Evolutionary conservation across 2,888 invertebrate species (phyloP).

Genomic region (Ptilodon capucinus): DNA sequence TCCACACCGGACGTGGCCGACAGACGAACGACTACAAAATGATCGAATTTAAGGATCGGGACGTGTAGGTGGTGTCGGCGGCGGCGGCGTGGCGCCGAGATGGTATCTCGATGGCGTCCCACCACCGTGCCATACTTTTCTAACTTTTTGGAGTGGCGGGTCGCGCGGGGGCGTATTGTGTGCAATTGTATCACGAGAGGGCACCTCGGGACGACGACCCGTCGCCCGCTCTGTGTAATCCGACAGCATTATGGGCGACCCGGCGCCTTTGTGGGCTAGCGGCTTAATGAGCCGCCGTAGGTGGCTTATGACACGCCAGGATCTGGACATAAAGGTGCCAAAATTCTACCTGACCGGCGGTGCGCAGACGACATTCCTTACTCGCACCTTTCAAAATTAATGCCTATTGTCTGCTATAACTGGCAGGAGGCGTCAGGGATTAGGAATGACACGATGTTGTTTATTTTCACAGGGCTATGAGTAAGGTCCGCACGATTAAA

Average conservation of each 20-base stretch:
- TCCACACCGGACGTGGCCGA: constrained; percentile 55
- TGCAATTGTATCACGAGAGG: constrained; percentile 79
- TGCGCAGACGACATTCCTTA: constrained; percentile 73
- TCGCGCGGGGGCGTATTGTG: constrained; percentile 74
- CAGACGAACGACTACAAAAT: constrained; percentile 54
- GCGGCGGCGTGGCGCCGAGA: constrained; percentile 58
- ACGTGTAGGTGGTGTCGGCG: constrained; percentile 42
- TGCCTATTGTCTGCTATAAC: constrained; percentile 66
- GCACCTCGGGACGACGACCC: constrained; percentile 72
- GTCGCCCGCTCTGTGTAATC: constrained; percentile 65
- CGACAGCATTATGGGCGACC: constrained; percentile 74
- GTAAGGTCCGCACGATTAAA: constrained; percentile 20
- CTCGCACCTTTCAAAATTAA: constrained; percentile 75
- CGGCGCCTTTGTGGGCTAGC: constrained; percentile 79
- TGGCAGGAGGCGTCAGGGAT: constrained; percentile 50
- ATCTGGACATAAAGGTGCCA: constrained; percentile 80
- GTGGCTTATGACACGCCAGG: constrained; percentile 80
- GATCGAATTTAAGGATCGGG: constrained; percentile 53
- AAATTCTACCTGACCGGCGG: constrained; percentile 75
- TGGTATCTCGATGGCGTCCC: constrained; percentile 51
- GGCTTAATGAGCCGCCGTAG: constrained; percentile 78
- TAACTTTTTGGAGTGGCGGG: constrained; percentile 75
- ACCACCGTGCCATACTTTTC: constrained; percentile 66
- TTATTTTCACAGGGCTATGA: constrained; percentile 27
- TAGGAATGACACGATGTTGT: constrained; percentile 45